These are phyloP conservation scores for Speoplatyrhinus poulsoni DNA, from an alignment of 2,113 vertebrate genomes.

Conservation along the genomic window DNA sequence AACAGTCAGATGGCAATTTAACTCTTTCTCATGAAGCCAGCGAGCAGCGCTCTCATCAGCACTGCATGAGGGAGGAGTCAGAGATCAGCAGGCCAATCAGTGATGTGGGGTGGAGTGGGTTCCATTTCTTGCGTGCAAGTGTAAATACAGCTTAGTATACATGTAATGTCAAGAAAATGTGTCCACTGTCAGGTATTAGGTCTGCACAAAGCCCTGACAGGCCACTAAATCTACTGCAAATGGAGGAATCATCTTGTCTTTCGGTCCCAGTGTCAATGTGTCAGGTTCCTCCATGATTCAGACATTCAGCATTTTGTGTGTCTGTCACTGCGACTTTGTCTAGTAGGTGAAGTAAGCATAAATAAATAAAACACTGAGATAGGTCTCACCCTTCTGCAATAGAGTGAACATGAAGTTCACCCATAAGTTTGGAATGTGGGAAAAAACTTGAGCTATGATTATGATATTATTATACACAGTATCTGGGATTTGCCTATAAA, in stretches of 20 bases:
- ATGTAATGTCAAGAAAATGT: background rate
- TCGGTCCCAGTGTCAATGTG: slow-evolving; percentile 27
- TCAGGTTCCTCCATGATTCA: slow-evolving; percentile 43
- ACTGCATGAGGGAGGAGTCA: too few species aligned
- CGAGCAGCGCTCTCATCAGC: too few species aligned
- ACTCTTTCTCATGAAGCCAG: too few species aligned
- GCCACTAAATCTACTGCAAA: slow-evolving; percentile 8
- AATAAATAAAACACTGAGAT: slow-evolving; percentile 57
- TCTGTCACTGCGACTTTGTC: slow-evolving; percentile 53
- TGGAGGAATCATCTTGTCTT: slow-evolving; percentile 22
- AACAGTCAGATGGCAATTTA: too few species aligned
- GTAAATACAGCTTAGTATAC: too few species aligned
- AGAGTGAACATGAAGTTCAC: slow-evolving; percentile 48
- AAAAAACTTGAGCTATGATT: slow-evolving; percentile 49
- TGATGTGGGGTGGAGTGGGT: too few species aligned
- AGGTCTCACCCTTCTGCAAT: slow-evolving; percentile 43
- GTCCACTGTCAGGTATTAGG: slow-evolving; percentile 3
- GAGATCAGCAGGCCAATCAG: too few species aligned
- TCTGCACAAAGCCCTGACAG: slow-evolving; percentile 14
- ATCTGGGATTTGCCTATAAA: too few species aligned
- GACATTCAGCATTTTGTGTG: slow-evolving; percentile 41
- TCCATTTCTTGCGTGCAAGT: too few species aligned
- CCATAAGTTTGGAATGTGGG: slow-evolving; percentile 48
- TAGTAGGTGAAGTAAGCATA: slow-evolving; percentile 37
- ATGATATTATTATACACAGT: background rate